Conservation (phyloP, 2,888 invertebrate species). For the Ormyrus pomaceus region DNA sequence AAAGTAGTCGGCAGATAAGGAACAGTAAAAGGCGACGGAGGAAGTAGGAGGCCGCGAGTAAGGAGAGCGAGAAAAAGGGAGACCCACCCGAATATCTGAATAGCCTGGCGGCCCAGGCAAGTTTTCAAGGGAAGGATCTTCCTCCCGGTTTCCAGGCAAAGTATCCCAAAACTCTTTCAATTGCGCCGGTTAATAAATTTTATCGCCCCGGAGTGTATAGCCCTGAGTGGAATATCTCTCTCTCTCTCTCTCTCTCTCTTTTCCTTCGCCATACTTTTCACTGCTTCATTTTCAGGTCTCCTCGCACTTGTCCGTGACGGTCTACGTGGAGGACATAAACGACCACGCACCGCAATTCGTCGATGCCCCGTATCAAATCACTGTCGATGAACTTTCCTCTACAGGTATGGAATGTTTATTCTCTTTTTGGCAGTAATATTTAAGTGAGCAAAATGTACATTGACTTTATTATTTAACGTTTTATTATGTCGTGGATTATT, state of each 20-base stretch:
- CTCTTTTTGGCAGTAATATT: no score
- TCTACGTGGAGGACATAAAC: conserved; percentile 92
- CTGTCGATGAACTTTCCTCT: conserved; percentile 89
- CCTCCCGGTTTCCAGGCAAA: conserved; percentile 7
- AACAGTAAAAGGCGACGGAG: background rate
- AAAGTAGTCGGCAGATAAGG: background rate
- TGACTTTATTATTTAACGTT: no score
- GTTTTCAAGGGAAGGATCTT: conserved; percentile 31
- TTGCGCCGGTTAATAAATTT: conserved; percentile 38
- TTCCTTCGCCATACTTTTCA: conserved; percentile 47
- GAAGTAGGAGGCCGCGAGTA: background rate
- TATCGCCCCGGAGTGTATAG: background rate
- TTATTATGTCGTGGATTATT: no score
- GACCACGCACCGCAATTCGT: conserved; percentile 88
- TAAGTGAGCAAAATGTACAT: no score
- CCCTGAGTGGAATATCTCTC: background rate
- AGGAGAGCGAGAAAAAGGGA: background rate
- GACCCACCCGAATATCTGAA: background rate
- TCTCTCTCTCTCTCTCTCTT: background rate
- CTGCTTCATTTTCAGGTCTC: conserved; percentile 81
- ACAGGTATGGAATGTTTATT: conserved; percentile 76
- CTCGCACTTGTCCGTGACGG: conserved; percentile 88
- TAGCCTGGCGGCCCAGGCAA: conserved; percentile 6
- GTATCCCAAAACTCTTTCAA: conserved; percentile 45
- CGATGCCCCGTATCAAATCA: conserved; percentile 86